These are phyloP conservation scores for Calliphora vicina DNA, from an alignment of 1,140 invertebrate species.

Conservation along the genomic window DNA sequence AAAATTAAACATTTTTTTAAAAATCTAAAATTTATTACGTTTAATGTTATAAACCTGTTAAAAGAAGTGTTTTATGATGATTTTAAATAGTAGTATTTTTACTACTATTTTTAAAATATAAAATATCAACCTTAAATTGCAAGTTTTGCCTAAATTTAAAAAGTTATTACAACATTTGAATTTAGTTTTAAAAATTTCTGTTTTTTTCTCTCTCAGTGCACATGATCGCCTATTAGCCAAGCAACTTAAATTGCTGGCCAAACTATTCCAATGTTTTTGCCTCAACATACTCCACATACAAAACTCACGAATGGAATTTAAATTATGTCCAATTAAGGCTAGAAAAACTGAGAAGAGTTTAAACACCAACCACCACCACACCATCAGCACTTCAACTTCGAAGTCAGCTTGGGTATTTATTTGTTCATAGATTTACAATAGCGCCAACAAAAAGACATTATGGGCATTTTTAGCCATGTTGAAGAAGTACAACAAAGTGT, in stretches of 20 bases:
- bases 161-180: too few relatives aligned
- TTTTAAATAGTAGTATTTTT: too few relatives aligned
- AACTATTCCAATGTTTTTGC: background rate
- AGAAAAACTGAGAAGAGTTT: background rate
- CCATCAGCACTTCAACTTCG: background rate
- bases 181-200: too few relatives aligned
- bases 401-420: too few relatives aligned
- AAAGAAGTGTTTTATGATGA: too few relatives aligned
- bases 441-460: background rate
- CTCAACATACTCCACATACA: background rate
- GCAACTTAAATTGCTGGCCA: background rate
- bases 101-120: too few relatives aligned
- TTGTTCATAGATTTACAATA: background rate
- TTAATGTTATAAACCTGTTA: too few relatives aligned
- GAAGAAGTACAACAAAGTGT: background rate
- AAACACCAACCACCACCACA: background rate
- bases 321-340: slow-evolving; percentile 34
- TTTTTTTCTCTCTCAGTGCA: background rate
- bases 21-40: too few relatives aligned
- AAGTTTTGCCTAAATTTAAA: too few relatives aligned
- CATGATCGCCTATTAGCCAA: background rate
- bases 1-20: too few relatives aligned
- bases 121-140: too few relatives aligned
- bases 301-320: slow-evolving; percentile 32
- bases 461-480: too few relatives aligned